Percentiles rank a stretch among this genome's conserved stretches.
Conservation (phyloP, 1,140 invertebrate species). For the Lordiphosa collinella region DNA sequence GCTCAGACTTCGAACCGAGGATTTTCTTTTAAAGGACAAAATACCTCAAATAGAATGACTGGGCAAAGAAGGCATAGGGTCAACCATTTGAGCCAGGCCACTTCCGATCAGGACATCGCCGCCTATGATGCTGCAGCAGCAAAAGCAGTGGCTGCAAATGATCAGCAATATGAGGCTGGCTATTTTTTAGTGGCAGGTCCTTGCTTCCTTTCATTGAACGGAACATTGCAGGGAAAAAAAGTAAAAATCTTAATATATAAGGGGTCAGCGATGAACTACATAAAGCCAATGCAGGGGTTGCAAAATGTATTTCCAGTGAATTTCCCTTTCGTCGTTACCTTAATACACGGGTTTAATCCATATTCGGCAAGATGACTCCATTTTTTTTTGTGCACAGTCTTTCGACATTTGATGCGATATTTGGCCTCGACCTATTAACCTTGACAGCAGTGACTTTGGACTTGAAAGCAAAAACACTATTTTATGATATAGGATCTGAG, state of each 20-base stretch:
- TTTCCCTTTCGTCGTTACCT: no score
- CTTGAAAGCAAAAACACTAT: no score
- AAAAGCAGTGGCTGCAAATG: no score
- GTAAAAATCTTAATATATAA: background rate
- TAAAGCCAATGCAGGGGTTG: background rate
- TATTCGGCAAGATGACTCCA: no score
- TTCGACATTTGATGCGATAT: no score
- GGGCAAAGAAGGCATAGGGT: background rate
- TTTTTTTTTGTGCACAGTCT: no score
- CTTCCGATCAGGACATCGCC: background rate
- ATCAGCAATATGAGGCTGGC: background rate
- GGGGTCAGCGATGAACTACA: background rate
- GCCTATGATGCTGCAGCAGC: background rate
- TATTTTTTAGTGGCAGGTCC: slow-evolving; percentile 2
- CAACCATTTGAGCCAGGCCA: background rate
- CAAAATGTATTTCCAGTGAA: no score
- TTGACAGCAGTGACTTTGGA: no score
- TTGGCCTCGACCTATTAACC: no score
- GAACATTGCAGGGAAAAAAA: background rate
- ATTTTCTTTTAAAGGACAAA: background rate
- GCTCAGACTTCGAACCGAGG: no score
- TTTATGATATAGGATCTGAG: no score
- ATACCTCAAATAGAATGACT: background rate
- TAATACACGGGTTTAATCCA: no score
- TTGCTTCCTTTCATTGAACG: background rate